phyloP scores from a whole-genome alignment of 1,140 invertebrate species.

The Maconellicoccus hirsutus region DNA sequence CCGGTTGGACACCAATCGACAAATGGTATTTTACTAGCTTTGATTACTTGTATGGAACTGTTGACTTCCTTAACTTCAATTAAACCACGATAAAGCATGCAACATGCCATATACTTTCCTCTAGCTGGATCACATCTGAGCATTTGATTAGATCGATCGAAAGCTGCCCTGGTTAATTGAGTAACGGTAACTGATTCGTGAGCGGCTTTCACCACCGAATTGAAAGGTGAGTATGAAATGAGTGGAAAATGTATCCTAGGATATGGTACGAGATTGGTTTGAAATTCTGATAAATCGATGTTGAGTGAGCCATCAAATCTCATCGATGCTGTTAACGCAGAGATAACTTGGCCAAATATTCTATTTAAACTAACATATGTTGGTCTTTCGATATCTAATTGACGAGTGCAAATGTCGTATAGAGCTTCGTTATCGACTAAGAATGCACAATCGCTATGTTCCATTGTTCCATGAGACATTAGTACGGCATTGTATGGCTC shows the following conservation, averaged over 20 bases:
- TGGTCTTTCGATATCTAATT: conserved; percentile 44
- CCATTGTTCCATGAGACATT: conserved; percentile 62
- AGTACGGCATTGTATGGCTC: conserved; percentile 73
- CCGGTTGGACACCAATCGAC: conserved; percentile 50
- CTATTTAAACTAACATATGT: conserved; percentile 41
- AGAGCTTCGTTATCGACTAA: conserved; percentile 75
- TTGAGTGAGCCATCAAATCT: conserved; percentile 51
- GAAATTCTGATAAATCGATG: conserved; percentile 53
- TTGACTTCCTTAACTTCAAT: conserved; percentile 51
- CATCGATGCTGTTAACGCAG: conserved; percentile 42
- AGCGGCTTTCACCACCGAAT: conserved; percentile 28
- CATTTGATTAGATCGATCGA: conserved; percentile 24
- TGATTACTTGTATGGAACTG: conserved; percentile 54
- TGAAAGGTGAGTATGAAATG: conserved; percentile 29
- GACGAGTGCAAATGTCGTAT: conserved; percentile 55
- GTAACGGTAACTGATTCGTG: conserved; percentile 15
- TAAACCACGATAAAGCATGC: conserved; percentile 35
- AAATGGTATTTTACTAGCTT: conserved; percentile 48
- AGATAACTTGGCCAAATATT: conserved; percentile 37
- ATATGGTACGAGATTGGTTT: conserved; percentile 51
- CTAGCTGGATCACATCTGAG: conserved; percentile 31
- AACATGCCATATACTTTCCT: conserved; percentile 42
- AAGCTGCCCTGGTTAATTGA: conserved; percentile 3
- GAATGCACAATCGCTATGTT: conserved; percentile 52
- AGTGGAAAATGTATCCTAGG: conserved; percentile 38